Evolutionary conservation across 2,888 invertebrate species (phyloP), one percentile per base, ranked within the genome.

Genomic region (Trilocha varians): DNA sequence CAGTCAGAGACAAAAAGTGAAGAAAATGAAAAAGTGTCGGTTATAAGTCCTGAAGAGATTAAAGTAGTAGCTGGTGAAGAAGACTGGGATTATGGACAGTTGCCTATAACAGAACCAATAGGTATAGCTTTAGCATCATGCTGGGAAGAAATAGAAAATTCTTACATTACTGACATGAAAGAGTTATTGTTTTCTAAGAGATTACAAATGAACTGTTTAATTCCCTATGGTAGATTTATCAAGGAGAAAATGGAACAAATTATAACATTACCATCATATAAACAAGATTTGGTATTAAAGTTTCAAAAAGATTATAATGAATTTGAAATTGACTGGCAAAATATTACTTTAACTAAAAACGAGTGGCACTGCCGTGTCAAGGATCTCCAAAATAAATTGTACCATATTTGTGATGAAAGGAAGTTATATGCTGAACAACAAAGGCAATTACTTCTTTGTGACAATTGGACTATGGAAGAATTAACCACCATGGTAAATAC

Each of bases 221-320:
- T 89, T 38, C 89, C 91, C 0, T 91, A 90, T 53, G 70, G 83
- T 5, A 74, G 85, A 49, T 87, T 82, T 47, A 70, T 90, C 1
- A 80, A 71, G 52, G 79, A 85, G 36, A 85, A 88, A 63, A 87
- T 90, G 82, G 67, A 67, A 5, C 82, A 87, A 49, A 87, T 87
- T 41, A 82, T 90, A 34, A 72, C 75, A 3, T 62, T 88, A 44
- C 88, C 89, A 0, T 89, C 89, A 46, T 57, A 65, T n/a, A 90
- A 89, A 62, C 89, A 90, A 60, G 78, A 85, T 40, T 60, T 88
- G 45, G 76, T 91, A 5, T 62, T 75, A 37, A 62, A 71, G 14
- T 91, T 91, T 60, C 91, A 90, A 65, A 76, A 69, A 32, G 70
- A 80, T 18, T 90, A 88, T 51, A 91, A 91, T 67, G 73, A 83